phyloP scores from a whole-genome alignment of 2,113 vertebrate genomes.

The Hypocryptadius cinnamomeus region DNA sequence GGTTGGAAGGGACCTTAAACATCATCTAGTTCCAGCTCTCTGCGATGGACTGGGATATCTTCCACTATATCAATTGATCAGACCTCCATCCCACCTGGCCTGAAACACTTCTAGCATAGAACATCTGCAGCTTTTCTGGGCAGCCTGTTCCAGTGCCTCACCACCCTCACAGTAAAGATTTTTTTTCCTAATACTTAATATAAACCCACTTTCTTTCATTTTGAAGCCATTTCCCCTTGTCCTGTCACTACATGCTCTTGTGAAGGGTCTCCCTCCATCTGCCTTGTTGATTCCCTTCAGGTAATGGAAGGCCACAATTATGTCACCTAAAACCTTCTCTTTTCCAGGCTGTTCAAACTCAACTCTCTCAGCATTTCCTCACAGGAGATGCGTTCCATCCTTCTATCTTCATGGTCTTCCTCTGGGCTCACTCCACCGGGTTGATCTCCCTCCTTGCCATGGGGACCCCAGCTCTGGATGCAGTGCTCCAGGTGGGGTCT shows the following conservation, averaged over 20 bases:
- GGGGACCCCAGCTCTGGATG: background rate
- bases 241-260: background rate
- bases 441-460: background rate
- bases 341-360: background rate
- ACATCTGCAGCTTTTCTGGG: background rate
- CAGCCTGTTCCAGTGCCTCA: background rate
- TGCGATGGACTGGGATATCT: background rate
- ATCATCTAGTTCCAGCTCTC: background rate
- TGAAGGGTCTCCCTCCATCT: background rate
- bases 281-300: background rate
- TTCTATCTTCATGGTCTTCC: background rate
- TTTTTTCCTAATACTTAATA: background rate
- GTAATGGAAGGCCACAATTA: background rate
- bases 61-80: background rate
- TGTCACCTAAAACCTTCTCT: background rate
- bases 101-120: background rate
- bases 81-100: background rate
- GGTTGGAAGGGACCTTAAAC: background rate
- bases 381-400: background rate
- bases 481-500: fast-evolving
- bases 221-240: background rate
- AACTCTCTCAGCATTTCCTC: background rate
- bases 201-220: background rate
- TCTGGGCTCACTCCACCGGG: background rate
- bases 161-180: background rate